Evolutionary conservation across 2,797 vertebrate species (phyloP).

Genomic region (Bucorvus abyssinicus): DNA sequence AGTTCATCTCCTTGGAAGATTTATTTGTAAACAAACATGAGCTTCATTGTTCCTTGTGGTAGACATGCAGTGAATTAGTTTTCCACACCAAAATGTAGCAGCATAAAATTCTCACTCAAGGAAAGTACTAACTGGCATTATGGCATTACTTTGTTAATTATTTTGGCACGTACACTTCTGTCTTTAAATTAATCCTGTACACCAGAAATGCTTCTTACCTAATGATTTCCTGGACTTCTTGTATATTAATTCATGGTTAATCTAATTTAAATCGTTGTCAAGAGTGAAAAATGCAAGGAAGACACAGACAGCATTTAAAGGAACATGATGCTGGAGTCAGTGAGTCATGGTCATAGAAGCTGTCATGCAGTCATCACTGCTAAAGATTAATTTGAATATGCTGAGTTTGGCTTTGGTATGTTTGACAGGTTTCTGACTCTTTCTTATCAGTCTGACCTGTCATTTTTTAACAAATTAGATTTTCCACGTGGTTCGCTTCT

Average conservation of each 20-base stretch:
- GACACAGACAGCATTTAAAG: not conserved
- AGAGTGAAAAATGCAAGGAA: not conserved
- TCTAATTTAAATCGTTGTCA: slow-evolving; percentile 24
- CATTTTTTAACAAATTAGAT: not conserved
- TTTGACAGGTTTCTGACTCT: not conserved
- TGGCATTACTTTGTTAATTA: slow-evolving; percentile 58
- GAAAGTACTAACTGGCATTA: slow-evolving; percentile 40
- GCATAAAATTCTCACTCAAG: slow-evolving; percentile 33
- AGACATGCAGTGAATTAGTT: slow-evolving; percentile 41
- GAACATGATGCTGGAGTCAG: not conserved
- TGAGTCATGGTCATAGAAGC: not conserved
- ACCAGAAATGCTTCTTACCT: not conserved
- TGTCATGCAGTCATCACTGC: not conserved
- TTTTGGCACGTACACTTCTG: slow-evolving; percentile 26
- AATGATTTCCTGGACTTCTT: slow-evolving; percentile 36
- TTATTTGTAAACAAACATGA: slow-evolving; percentile 66
- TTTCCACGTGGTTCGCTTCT: not conserved
- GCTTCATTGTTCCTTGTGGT: slow-evolving; percentile 40
- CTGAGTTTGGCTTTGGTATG: not conserved
- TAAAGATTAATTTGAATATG: not conserved
- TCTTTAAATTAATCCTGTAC: slow-evolving; percentile 30
- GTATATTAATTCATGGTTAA: slow-evolving; percentile 3
- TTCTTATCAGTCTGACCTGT: not conserved
- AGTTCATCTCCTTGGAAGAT: slow-evolving; percentile 63
- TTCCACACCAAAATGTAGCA: not conserved